phyloP scores from a whole-genome alignment of 1,140 invertebrate species.

The Drosophila kurseongensis region DNA sequence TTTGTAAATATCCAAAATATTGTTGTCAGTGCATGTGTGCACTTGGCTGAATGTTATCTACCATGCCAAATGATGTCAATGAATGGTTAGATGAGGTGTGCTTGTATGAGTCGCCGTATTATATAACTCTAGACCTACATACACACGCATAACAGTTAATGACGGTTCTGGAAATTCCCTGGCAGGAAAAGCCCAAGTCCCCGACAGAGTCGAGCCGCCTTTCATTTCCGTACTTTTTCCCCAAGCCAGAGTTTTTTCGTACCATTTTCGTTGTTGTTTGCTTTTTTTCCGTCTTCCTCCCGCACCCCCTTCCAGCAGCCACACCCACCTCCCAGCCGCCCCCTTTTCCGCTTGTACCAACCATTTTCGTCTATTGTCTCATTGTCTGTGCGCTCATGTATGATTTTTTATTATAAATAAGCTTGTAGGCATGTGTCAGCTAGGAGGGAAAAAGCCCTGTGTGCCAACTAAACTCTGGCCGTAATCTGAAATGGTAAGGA shows the following conservation, averaged over 20 bases:
- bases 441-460: conserved; percentile 31
- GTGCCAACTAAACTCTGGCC: conserved; percentile 75
- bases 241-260: conserved; percentile 28
- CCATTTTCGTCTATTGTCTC: conserved; percentile 67
- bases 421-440: conserved; percentile 77
- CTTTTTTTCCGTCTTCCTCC: conserved; percentile 33
- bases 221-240: conserved; percentile 43
- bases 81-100: conserved; percentile 79
- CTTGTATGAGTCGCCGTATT: conserved; percentile 35
- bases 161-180: conserved; percentile 61
- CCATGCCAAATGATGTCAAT: conserved; percentile 77
- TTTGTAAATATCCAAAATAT: too few species aligned
- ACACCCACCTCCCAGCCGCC: background rate
- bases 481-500: conserved; percentile 75
- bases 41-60: conserved; percentile 79
- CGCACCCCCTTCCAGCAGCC: background rate
- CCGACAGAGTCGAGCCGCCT: conserved; percentile 29
- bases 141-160: conserved; percentile 56
- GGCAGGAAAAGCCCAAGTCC: conserved; percentile 41
- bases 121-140: conserved; percentile 31
- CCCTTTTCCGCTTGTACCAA: conserved; percentile 30
- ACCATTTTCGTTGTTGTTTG: conserved; percentile 50
- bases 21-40: conserved; percentile 34
- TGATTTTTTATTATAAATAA: conserved; percentile 83
- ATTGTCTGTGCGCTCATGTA: conserved; percentile 78